Evolutionary conservation across 1,140 invertebrate species (phyloP).

Genomic region (Euborellia annulipes): DNA sequence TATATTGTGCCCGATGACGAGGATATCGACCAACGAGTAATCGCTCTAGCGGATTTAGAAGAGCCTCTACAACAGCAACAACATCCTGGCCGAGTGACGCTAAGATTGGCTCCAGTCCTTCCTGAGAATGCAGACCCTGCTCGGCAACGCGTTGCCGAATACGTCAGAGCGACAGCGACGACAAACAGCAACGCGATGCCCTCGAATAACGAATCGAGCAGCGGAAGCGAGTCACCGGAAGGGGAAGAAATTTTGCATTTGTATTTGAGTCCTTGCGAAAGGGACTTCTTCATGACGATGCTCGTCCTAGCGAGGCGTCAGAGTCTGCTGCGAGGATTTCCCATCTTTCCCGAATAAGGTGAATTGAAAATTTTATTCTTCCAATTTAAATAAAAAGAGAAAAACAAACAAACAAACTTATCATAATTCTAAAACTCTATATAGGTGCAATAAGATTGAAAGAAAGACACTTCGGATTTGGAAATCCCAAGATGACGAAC

Average conservation of each 20-base stretch:
- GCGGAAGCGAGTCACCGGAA: conserved; percentile 25
- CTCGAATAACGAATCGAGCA: conserved; percentile 23
- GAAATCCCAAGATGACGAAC: too few relatives aligned
- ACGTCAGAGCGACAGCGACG: conserved; percentile 29
- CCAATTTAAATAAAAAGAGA: too few relatives aligned
- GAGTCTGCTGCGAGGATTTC: conserved; percentile 25
- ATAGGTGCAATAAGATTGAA: too few relatives aligned
- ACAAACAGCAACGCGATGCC: conserved; percentile 21
- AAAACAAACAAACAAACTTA: too few relatives aligned
- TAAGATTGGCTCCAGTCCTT: conserved; percentile 12
- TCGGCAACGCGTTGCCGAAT: conserved; percentile 33
- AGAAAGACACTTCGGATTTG: too few relatives aligned
- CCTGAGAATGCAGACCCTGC: conserved; percentile 17
- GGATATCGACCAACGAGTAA: conserved; percentile 29
- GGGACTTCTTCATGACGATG: conserved; percentile 32
- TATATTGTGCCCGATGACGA: conserved; percentile 30
- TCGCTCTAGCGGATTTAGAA: conserved; percentile 29
- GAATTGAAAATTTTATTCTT: too few relatives aligned
- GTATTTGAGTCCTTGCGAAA: conserved; percentile 29
- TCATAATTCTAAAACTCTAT: too few relatives aligned
- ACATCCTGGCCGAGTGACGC: conserved; percentile 29
- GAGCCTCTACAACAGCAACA: conserved; percentile 24
- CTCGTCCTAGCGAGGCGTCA: conserved; percentile 33
- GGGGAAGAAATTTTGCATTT: conserved; percentile 26
- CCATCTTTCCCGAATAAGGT: conserved; percentile 17